Base-by-base conservation (phyloP, 2,888 invertebrate genomes). In the Ormyrus pomaceus region DNA sequence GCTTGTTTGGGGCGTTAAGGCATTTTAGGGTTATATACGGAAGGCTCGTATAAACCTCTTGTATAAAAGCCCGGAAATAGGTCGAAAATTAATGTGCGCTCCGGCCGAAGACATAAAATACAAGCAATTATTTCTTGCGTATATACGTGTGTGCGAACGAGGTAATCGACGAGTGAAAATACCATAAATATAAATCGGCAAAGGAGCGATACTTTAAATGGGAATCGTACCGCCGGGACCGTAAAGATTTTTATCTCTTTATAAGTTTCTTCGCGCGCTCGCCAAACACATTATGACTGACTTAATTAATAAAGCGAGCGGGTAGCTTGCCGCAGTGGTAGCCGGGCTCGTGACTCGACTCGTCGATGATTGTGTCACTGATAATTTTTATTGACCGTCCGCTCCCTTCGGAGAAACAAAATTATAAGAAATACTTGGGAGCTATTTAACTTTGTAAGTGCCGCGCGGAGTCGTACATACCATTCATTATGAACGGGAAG, bases 221-320 rank as follows among this genome's bases (percentile, higher is more conserved):
- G 48, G 19, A 50, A 73, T 56, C 11, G n/a, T n/a, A 51, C 51
- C 34, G 19, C 34, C 46, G 13, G 45, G 46, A 13, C 56, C 77
- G 19, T 77, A 77, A 65, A 71, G 50, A 72, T 72, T 59, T 53
- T 72, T 65, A 72, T 72, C 58, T 58, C 46, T 9, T 59, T 59
- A 56, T 70, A 64, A 48, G 55, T 77, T 77, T 64, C 5, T 70
- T 53, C 34, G 64, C 48, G 19, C n/a, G 59, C 13, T 64, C 56
- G 19, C 9, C 2, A 19, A 61, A 50, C 56, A 68, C 56, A 19
- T 66, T 71, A 68, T 58, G 53, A 68, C 64, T 46, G 72, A 72
- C 72, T 78, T 72, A 72, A 78, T 78, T 72, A 72, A 78, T 78
- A 72, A 66, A 61, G 66, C 50, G 45, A 9, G 11, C 11, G 61